phyloP scores from a whole-genome alignment of 2,797 vertebrate species.

The Crossoptilon crossoptilon region DNA sequence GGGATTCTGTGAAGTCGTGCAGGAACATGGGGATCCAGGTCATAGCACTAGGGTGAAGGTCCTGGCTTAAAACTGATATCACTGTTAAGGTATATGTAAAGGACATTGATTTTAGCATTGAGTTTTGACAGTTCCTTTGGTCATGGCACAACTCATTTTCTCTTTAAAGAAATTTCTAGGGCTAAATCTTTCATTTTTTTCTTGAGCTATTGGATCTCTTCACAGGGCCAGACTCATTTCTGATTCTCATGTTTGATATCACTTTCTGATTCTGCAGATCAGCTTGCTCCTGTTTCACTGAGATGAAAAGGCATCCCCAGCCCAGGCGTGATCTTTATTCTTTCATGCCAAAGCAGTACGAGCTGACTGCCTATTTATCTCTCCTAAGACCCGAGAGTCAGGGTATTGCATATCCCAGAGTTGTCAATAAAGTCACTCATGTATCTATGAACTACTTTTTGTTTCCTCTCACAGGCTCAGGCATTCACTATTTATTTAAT shows the following conservation, averaged over 20 bases:
- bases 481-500: constrained; percentile 69
- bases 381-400: constrained; percentile 10
- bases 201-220: background rate
- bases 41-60: background rate
- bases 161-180: background rate
- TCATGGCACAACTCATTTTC: background rate
- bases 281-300: constrained; percentile 6
- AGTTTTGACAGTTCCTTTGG: background rate
- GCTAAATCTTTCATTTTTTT: background rate
- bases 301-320: background rate
- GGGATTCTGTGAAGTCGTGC: background rate
- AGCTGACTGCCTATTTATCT: constrained; percentile 48
- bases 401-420: constrained; percentile 4
- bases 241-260: background rate
- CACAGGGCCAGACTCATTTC: background rate
- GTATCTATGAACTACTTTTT: constrained; percentile 64
- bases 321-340: background rate
- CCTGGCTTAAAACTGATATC: background rate
- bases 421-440: constrained; percentile 59
- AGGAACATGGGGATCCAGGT: background rate
- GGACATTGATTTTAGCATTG: background rate
- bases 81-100: background rate
- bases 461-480: constrained; percentile 56
- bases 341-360: background rate
- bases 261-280: background rate